Conservation (phyloP, 1,140 invertebrate genomes). For the Drosophila pallidifrons region DNA sequence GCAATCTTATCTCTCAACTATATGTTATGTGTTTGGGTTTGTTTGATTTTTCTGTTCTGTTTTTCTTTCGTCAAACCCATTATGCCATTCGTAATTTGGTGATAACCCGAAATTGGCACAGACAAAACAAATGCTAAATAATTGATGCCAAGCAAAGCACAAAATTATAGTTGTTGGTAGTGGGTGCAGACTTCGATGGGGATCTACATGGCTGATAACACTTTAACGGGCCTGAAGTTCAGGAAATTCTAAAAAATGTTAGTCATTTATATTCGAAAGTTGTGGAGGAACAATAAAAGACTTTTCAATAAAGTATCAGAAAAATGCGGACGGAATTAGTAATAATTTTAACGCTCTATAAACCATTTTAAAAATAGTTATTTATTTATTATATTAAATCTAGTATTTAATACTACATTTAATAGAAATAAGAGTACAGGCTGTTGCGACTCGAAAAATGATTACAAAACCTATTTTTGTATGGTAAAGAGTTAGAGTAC, state of each 20-base stretch:
- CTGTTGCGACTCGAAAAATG: too few species aligned
- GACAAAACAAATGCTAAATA: conserved; percentile 54
- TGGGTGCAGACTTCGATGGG: conserved; percentile 19
- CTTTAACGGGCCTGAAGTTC: conserved; percentile 4
- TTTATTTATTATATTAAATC: too few species aligned
- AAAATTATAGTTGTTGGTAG: conserved; percentile 4
- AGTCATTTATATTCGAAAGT: conserved; percentile 32
- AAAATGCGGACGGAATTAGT: not conserved
- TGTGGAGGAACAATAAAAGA: not conserved
- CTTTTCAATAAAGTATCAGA: too few species aligned
- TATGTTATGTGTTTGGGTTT: conserved; percentile 32
- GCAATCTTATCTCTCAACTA: conserved; percentile 59
- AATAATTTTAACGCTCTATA: not conserved
- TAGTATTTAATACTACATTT: too few species aligned
- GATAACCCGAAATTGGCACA: conserved; percentile 49
- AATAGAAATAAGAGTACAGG: too few species aligned
- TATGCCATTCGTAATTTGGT: conserved; percentile 50
- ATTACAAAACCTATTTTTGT: too few species aligned
- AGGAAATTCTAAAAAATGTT: conserved; percentile 55
- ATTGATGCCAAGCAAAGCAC: conserved; percentile 56
- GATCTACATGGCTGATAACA: conserved; percentile 49
- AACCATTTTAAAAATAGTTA: too few species aligned
- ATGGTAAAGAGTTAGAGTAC: too few species aligned
- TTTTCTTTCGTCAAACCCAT: conserved; percentile 49
- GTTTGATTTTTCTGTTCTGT: conserved; percentile 25